Base-by-base conservation (phyloP, 2,113 vertebrate genomes). In the Boulengeromyrus knoepffleri region DNA sequence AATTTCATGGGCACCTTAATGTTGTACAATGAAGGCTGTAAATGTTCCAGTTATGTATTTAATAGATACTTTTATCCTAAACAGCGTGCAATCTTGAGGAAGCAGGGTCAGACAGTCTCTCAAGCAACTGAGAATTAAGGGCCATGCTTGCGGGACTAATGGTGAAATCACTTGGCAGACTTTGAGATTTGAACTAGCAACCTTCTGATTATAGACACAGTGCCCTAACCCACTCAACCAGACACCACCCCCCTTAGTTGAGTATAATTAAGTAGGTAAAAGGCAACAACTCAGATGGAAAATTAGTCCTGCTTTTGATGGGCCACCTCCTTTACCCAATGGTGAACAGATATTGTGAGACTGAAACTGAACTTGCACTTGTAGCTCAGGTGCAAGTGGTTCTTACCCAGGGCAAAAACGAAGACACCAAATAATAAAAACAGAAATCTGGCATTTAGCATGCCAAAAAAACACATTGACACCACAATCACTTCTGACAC, bases 401-500 rank as follows among this genome's bases (percentile, higher is more conserved):
- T 27, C n/a, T 47, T 49, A 46, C 21, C 49, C 9, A 39, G 31
- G 36, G 39, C 19, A 21, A 53, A 49, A 70, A 66, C 19, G 17
- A 36, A n/a, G 17, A 85, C 7, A n/a, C 45, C 8, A 36, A 74
- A 87, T 70, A 56, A 70, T 87, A 27, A n/a, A 77, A 47, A 52
- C 52, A 74, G 27, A 36, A 90, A 74, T 53, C 19, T 45, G n/a
- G 85, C 58, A 39, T 86, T 90, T 31, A 50, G 84, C 47, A 77
- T 39, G 19, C 56, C 42, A n/a, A 47, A 42, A 58, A 45, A 77
- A 27, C 12, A 58, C 89, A 10, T 66, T 17, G 17, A 49, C 27
- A 66, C 89, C 45, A 24, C 85, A 83, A 88, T 90, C 89, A 89
- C 90, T 52, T 46, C 87, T 91, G 93, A 91, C 91, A 56, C 85